Percentiles rank a stretch among this genome's conserved stretches.
These are phyloP conservation scores for Drosophila cognata DNA, from an alignment of 2,888 invertebrate genomes.

Conservation along the genomic window DNA sequence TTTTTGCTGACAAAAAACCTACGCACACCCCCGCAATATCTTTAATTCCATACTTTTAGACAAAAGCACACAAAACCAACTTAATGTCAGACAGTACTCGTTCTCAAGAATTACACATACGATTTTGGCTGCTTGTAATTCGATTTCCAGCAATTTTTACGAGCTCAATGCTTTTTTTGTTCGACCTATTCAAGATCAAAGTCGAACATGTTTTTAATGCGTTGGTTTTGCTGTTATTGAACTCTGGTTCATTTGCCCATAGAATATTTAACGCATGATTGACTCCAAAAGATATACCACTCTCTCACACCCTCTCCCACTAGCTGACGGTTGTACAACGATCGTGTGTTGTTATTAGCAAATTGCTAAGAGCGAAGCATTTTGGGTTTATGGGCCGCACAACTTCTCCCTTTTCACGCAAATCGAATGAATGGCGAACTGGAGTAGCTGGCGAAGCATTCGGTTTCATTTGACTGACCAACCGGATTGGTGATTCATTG, in stretches of 20 bases:
- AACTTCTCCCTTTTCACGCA: constrained; percentile 36
- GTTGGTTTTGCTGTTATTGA: constrained; percentile 57
- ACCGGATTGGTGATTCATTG: constrained; percentile 47
- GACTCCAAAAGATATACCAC: constrained; percentile 39
- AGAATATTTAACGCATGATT: constrained; percentile 61
- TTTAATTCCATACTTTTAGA: background rate
- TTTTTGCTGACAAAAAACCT: background rate
- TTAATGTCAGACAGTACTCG: background rate
- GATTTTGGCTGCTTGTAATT: constrained; percentile 12
- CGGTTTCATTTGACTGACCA: constrained; percentile 52
- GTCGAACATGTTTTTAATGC: constrained; percentile 42
- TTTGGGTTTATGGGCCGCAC: constrained; percentile 47
- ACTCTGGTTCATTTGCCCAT: constrained; percentile 41
- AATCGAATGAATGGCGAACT: constrained; percentile 12
- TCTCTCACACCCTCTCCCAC: constrained; percentile 8
- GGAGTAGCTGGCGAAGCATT: constrained; percentile 23
- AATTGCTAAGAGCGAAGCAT: constrained; percentile 48
- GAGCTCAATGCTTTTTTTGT: constrained; percentile 3
- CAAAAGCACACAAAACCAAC: background rate
- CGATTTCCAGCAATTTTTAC: constrained; percentile 7
- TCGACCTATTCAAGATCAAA: constrained; percentile 58
- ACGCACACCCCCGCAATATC: constrained; percentile 10
- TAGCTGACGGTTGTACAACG: constrained; percentile 46
- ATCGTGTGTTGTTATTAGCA: constrained; percentile 50
- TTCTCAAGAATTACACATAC: background rate